A percentile compares a stretch with the other conserved stretches of the same genome.
phyloP scores from a whole-genome alignment of 2,888 invertebrate genomes.

The Cyclophora punctaria region DNA sequence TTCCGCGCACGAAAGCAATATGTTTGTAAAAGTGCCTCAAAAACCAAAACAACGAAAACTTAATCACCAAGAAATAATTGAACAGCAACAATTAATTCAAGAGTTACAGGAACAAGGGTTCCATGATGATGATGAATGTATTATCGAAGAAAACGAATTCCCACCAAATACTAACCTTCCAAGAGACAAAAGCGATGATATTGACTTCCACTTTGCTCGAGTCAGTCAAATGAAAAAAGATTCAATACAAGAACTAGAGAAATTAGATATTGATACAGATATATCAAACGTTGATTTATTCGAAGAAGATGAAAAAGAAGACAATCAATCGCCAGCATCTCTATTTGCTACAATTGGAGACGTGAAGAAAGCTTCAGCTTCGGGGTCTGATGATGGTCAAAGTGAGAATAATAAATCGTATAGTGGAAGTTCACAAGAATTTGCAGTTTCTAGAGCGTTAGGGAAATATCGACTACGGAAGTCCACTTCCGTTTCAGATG shows the following conservation, averaged over 20 bases:
- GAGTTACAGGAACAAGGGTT: conserved; percentile 65
- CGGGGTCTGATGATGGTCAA: conserved; percentile 75
- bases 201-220: conserved; percentile 70
- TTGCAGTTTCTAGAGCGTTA: conserved; percentile 86
- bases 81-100: conserved; percentile 66
- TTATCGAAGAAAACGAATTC: conserved; percentile 54
- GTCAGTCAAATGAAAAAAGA: conserved; percentile 72
- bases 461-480: conserved; percentile 86
- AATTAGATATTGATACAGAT: conserved; percentile 75
- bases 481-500: conserved; percentile 81
- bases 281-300: conserved; percentile 74
- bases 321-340: conserved; percentile 77
- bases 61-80: conserved; percentile 66
- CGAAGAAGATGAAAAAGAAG: conserved; percentile 78
- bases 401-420: conserved; percentile 72
- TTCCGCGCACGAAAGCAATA: conserved; percentile 75
- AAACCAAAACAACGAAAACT: conserved; percentile 63
- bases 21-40: conserved; percentile 78
- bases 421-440: conserved; percentile 84
- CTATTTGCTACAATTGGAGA: conserved; percentile 86
- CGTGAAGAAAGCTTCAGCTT: conserved; percentile 75
- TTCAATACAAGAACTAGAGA: conserved; percentile 63
- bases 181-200: conserved; percentile 67
- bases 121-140: conserved; percentile 49
- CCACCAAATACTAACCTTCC: conserved; percentile 36